These are phyloP conservation scores for Pogona vitticeps DNA, from an alignment of 2,113 vertebrate species.

Conservation along the genomic window DNA sequence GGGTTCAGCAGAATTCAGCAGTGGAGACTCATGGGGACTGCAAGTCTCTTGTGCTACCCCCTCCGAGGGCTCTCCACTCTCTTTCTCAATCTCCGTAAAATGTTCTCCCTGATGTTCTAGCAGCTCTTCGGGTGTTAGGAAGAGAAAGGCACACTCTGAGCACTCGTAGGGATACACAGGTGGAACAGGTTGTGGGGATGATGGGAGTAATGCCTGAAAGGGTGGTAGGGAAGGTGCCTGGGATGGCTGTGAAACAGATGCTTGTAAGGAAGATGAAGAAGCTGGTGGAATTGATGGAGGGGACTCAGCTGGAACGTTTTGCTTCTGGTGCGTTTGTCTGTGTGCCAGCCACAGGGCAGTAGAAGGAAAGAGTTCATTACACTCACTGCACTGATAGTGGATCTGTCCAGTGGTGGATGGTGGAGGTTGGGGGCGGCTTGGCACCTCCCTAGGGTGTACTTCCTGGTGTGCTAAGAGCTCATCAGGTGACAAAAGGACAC, in stretches of 20 bases:
- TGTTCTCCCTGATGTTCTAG: conserved; percentile 91
- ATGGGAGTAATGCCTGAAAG: conserved; percentile 68
- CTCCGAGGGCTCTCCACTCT: conserved; percentile 74
- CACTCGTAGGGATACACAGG: conserved; percentile 88
- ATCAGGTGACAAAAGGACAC: conserved; percentile 80
- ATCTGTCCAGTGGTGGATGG: conserved; percentile 71
- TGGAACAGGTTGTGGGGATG: background rate
- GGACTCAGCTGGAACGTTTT: conserved; percentile 65
- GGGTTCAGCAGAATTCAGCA: conserved; percentile 29
- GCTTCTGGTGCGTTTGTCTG: conserved; percentile 79
- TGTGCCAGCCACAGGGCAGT: conserved; percentile 87
- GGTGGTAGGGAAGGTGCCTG: conserved; percentile 67
- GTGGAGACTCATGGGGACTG: background rate
- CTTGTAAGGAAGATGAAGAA: background rate
- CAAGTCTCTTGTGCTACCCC: background rate
- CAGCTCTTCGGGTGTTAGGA: conserved; percentile 88
- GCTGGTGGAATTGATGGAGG: background rate
- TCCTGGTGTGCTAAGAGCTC: conserved; percentile 89
- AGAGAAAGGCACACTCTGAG: conserved; percentile 86
- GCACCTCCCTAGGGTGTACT: conserved; percentile 83
- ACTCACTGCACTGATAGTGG: conserved; percentile 90
- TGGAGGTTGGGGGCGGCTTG: conserved; percentile 26
- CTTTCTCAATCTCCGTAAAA: conserved; percentile 86
- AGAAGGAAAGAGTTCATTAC: conserved; percentile 84
- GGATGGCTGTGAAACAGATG: conserved; percentile 6